These are phyloP conservation scores for Heterocephalus glaber DNA, from an alignment of 2,113 vertebrate species.

Conservation along the genomic window DNA sequence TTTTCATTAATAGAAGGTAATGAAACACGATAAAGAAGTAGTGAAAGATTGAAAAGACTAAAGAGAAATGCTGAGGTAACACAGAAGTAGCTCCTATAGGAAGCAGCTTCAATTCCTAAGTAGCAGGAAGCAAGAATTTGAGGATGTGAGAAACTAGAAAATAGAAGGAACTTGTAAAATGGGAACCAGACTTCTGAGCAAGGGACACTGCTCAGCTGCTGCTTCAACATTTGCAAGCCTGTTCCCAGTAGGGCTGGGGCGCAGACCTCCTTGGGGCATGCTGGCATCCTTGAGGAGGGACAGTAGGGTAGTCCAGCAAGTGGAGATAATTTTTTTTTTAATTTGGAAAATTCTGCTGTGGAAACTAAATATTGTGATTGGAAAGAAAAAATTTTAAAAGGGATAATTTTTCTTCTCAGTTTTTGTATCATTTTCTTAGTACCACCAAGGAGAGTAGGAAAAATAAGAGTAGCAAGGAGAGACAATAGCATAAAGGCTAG, in stretches of 20 bases:
- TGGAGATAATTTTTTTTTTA: background rate
- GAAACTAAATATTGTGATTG: background rate
- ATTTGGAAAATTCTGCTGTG: background rate
- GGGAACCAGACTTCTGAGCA: background rate
- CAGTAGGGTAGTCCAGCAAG: background rate
- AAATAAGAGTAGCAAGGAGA: background rate
- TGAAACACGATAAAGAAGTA: background rate
- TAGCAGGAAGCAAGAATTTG: background rate
- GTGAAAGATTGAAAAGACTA: background rate
- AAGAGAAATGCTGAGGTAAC: background rate
- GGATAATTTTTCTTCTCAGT: background rate
- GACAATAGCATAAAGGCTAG: background rate
- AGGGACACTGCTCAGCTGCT: rapidly evolving
- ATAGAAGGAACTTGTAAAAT: background rate
- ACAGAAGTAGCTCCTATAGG: background rate
- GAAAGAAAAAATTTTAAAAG: background rate
- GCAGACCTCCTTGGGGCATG: background rate
- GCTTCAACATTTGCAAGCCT: background rate
- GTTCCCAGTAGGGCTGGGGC: rapidly evolving
- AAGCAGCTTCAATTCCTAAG: background rate
- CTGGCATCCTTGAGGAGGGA: background rate
- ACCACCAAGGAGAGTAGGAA: background rate
- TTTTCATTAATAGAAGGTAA: background rate
- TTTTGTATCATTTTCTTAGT: background rate
- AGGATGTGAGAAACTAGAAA: background rate